These are phyloP conservation scores for Caenorhabditis angaria DNA, from an alignment of 2,888 invertebrate genomes.

Conservation along the genomic window DNA sequence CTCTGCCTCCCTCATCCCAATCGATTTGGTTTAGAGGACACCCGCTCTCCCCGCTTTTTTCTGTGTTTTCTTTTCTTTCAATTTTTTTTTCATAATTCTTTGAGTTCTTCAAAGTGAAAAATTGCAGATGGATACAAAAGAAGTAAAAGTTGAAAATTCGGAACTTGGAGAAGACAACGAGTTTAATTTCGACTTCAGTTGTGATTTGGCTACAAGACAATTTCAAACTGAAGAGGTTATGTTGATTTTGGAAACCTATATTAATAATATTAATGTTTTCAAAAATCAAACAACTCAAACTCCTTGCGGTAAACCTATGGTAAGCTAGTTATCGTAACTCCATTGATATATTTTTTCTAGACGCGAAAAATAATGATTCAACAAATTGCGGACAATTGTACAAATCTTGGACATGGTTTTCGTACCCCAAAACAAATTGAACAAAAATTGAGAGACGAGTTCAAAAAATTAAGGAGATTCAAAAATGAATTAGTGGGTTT, in stretches of 20 bases:
- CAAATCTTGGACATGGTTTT: neutral
- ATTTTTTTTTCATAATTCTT: neutral
- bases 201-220: neutral
- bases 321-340: neutral
- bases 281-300: neutral
- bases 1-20: slow-evolving; percentile 2
- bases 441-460: slow-evolving; percentile 7
- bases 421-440: slow-evolving; percentile 2
- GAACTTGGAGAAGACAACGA: neutral
- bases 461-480: slow-evolving; percentile 5
- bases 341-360: slow-evolving; percentile 6
- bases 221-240: slow-evolving; percentile 8
- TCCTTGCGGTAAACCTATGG: neutral
- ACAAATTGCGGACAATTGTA: neutral
- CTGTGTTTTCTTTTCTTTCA: neutral
- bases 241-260: slow-evolving; percentile 1
- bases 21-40: neutral
- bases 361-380: slow-evolving; percentile 1
- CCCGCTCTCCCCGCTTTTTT: neutral
- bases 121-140: neutral
- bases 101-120: neutral
- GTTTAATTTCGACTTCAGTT: neutral
- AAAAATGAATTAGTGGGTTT: neutral
- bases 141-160: neutral
- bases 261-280: neutral